Percentiles rank a stretch among this genome's conserved stretches.
Evolutionary conservation across 2,797 vertebrate genomes (phyloP).

Genomic region (Channa striata): DNA sequence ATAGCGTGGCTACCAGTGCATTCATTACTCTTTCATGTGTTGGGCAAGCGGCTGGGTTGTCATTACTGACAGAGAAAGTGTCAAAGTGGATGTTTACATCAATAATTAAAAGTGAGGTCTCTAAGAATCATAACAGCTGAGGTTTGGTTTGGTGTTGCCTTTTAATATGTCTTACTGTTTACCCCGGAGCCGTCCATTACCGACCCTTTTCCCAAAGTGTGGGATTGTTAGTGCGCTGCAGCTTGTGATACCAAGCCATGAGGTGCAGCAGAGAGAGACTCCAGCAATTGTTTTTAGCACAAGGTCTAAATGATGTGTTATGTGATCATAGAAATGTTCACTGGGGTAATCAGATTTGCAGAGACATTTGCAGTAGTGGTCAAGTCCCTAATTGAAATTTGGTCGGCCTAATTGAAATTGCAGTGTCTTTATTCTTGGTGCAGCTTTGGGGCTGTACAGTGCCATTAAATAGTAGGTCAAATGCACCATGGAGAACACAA

Average conservation of each 20-base stretch:
- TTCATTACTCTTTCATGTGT: constrained; percentile 75
- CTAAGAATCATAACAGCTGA: constrained; percentile 51
- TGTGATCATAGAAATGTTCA: neutral
- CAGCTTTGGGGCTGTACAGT: neutral
- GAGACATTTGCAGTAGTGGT: neutral
- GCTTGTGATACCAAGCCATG: constrained; percentile 25
- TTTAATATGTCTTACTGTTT: constrained; percentile 55
- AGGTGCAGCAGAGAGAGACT: constrained; percentile 6
- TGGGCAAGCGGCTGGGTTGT: constrained; percentile 49
- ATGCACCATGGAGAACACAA: neutral
- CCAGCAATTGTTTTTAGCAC: neutral
- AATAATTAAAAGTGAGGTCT: constrained; percentile 70
- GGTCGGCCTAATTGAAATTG: neutral
- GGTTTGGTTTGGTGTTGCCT: constrained; percentile 33
- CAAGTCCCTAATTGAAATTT: neutral
- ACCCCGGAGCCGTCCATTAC: constrained; percentile 38
- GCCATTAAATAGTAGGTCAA: constrained; percentile 11
- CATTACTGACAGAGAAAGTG: constrained; percentile 65
- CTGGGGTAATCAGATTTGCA: neutral
- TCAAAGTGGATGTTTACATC: constrained; percentile 75
- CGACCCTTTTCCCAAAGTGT: constrained; percentile 37
- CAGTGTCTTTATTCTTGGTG: neutral
- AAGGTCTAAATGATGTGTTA: neutral
- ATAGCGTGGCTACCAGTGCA: constrained; percentile 49
- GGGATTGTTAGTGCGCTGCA: constrained; percentile 30